Evolutionary conservation across 2,797 vertebrate genomes (phyloP), one percentile per base, ranked within the genome.

Genomic region (Paguma larvata): DNA sequence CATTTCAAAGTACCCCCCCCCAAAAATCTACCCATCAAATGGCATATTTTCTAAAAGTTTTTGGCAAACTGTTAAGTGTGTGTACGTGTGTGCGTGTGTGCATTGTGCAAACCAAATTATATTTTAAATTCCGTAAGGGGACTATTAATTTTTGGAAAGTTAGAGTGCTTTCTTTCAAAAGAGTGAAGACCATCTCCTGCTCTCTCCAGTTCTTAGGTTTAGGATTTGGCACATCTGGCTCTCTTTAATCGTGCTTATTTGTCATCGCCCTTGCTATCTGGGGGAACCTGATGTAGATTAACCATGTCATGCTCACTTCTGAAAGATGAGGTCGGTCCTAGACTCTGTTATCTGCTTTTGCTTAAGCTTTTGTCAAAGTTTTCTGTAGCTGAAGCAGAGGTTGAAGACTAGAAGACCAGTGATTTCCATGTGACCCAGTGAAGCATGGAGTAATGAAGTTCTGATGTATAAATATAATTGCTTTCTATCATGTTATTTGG

Each of bases 171-270:
- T 8, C 38, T 62, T 65, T 38, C 9, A 56, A 48, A 82, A 85
- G 89, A 23, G 3, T 83, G 44, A 59, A 56, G 83, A 53, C 48
- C 48, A 63, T 70, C 11, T 16, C 3, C 14, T 70, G 38, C 70
- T 79, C 48, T 41, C 27, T 30, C 68, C 9, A n/a, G 15, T 65
- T 62, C 38, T 65, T 86, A 63, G 68, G 3, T 65, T 92, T 86
- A 70, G 65, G 46, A 38, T 34, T 91, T 38, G 41, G 44, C 56
- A 27, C 92, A 94, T 93, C 68, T 97, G 83, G 65, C 80, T 96
- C 95, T 73, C 95, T 93, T 97, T 95, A 84, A 65, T 93, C 0
- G 0, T 63, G 18, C n/a, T 94, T 96, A 46, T 91, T 93, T 89
- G 91, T 94, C n/a, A 48, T 91, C 85, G 67, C 30, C 30, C 53